Evolutionary conservation across 2,888 invertebrate genomes (phyloP).

Genomic region (Cryptus armator): DNA sequence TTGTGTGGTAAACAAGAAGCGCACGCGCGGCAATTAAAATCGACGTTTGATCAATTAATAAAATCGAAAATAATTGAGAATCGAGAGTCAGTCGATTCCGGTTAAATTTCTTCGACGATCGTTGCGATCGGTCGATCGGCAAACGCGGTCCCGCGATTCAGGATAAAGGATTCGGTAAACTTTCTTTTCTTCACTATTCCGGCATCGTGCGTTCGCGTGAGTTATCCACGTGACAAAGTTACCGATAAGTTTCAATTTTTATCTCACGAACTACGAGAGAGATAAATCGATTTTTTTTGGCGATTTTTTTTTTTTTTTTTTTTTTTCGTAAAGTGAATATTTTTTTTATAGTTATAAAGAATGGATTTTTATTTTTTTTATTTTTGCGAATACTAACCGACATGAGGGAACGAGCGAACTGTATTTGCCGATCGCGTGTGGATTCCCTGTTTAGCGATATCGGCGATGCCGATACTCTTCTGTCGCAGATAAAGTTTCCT

Average conservation of each 20-base stretch:
- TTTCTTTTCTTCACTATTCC: too few relatives aligned
- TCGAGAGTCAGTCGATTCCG: neutral
- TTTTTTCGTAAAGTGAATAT: too few relatives aligned
- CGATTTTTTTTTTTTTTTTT: too few relatives aligned
- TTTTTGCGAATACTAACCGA: conserved; percentile 86
- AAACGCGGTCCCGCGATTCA: too few relatives aligned
- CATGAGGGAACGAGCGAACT: conserved; percentile 93
- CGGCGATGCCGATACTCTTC: conserved; percentile 88
- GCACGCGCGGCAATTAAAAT: conserved; percentile 1
- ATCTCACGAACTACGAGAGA: too few relatives aligned
- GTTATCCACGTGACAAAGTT: too few relatives aligned
- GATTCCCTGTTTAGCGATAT: conserved; percentile 89
- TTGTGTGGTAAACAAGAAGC: conserved; percentile 36
- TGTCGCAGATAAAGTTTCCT: conserved; percentile 91
- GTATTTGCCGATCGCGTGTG: conserved; percentile 93
- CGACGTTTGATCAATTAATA: neutral
- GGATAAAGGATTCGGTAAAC: too few relatives aligned
- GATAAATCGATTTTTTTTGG: too few relatives aligned
- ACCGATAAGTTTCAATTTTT: too few relatives aligned
- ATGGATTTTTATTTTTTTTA: neutral
- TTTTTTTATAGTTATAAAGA: neutral
- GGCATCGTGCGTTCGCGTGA: too few relatives aligned
- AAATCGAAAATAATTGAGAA: neutral
- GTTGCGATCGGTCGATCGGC: too few relatives aligned
- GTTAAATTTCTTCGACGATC: neutral